These are phyloP conservation scores for Cryptotis parvus DNA, from an alignment of 2,113 vertebrate genomes.

Conservation along the genomic window DNA sequence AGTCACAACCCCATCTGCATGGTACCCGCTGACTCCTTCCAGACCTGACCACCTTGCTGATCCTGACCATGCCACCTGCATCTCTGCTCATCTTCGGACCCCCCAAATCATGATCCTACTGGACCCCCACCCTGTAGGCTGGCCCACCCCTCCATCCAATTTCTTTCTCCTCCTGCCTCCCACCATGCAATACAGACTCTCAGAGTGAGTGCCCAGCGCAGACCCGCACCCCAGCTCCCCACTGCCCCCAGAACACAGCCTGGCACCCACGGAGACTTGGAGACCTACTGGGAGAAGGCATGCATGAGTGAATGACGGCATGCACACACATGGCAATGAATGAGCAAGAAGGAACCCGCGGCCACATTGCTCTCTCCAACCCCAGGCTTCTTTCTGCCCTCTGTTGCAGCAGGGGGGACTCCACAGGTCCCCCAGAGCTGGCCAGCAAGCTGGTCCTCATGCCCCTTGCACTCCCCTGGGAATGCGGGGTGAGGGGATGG, in stretches of 20 bases:
- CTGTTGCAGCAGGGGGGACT: not conserved
- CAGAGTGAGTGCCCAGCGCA: no score
- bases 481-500: not conserved
- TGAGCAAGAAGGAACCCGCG: not conserved
- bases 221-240: no score
- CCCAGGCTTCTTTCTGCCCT: not conserved
- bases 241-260: not conserved
- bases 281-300: no score
- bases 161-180: no score
- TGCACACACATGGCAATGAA: not conserved
- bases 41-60: not conserved
- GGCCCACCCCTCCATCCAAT: no score
- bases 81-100: no score
- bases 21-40: no score
- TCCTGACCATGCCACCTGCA: no score
- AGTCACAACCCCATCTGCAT: no score
- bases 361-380: not conserved
- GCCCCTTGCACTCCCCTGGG: not conserved
- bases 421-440: not conserved
- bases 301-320: not conserved
- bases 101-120: no score
- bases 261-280: rapidly evolving
- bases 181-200: no score
- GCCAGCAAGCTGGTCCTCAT: not conserved
- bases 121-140: no score